phyloP scores from a whole-genome alignment of 2,888 invertebrate species.

The Andrena marginata region DNA sequence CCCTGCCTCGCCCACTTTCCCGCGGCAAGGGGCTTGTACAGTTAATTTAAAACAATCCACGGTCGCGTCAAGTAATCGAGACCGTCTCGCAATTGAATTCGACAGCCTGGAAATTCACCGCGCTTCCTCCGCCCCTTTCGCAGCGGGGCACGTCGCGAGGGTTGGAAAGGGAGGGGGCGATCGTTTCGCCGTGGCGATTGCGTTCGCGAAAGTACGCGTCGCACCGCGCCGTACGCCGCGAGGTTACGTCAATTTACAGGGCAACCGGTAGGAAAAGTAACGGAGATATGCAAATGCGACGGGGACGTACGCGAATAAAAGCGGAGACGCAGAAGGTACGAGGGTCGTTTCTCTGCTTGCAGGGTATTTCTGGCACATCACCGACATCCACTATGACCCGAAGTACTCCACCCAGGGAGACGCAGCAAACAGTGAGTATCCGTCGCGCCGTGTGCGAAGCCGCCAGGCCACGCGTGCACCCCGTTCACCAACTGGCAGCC shows the following conservation, averaged over 20 bases:
- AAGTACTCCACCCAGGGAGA: conserved; percentile 92
- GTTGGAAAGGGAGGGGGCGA: too few species aligned
- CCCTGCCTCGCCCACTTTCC: conserved; percentile 3
- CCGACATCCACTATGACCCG: conserved; percentile 96
- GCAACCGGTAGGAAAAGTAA: conserved; percentile 23
- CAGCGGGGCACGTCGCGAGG: background rate
- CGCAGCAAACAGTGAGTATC: conserved; percentile 89
- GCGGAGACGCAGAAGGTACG: conserved; percentile 37
- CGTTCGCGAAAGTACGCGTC: background rate
- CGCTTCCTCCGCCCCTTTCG: background rate
- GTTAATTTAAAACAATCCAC: conserved; percentile 51
- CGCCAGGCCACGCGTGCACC: background rate
- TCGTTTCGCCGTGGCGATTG: conserved; percentile 3
- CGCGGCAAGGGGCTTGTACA: background rate
- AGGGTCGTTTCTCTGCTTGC: conserved; percentile 85
- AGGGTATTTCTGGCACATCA: conserved; percentile 98
- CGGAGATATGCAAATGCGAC: conserved; percentile 47
- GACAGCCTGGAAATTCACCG: conserved; percentile 19
- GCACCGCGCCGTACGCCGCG: background rate
- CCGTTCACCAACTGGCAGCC: background rate
- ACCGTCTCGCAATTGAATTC: conserved; percentile 11
- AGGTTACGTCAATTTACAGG: conserved; percentile 17
- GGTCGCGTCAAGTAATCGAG: conserved; percentile 5
- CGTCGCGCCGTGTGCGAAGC: conserved; percentile 6
- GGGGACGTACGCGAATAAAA: conserved; percentile 43